Conservation (phyloP, 2,113 vertebrate species). For the Chlorodrepanis virens region DNA sequence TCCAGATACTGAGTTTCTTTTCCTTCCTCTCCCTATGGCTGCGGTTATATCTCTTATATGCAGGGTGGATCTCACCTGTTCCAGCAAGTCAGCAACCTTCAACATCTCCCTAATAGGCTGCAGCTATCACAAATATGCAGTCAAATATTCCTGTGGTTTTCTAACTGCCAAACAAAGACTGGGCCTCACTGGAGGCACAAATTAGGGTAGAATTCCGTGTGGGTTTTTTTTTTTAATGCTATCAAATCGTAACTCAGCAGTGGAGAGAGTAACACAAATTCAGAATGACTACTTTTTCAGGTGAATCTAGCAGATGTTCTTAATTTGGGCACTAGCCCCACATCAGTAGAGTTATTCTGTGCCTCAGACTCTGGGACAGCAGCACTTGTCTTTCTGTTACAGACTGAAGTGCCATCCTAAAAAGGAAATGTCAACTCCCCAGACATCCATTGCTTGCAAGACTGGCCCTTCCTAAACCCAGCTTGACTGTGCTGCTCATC, state of each 20-base stretch:
- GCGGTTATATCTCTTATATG: background rate
- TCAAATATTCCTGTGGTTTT: slow-evolving; percentile 32
- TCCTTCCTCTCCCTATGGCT: slow-evolving; percentile 5
- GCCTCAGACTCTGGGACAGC: background rate
- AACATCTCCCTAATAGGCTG: background rate
- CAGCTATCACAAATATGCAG: slow-evolving; percentile 11
- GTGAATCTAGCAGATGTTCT: background rate
- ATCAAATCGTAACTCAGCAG: background rate
- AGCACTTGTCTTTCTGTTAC: background rate
- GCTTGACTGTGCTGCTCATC: background rate
- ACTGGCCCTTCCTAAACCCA: background rate
- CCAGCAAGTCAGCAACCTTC: slow-evolving; percentile 4
- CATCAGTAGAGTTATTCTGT: background rate
- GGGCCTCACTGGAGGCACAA: background rate
- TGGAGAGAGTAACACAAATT: background rate
- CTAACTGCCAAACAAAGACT: background rate
- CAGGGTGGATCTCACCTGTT: slow-evolving; percentile 23
- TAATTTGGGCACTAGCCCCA: background rate
- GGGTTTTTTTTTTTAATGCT: background rate
- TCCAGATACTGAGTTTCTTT: background rate
- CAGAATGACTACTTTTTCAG: background rate
- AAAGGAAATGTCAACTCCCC: background rate
- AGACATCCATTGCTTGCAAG: background rate
- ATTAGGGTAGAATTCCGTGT: background rate
- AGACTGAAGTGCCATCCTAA: background rate